Percentiles rank a stretch among this genome's conserved stretches.
Conservation (phyloP, 37 sponge, comb jelly and placozoan species). For the Diacarnus erythraeanus region DNA sequence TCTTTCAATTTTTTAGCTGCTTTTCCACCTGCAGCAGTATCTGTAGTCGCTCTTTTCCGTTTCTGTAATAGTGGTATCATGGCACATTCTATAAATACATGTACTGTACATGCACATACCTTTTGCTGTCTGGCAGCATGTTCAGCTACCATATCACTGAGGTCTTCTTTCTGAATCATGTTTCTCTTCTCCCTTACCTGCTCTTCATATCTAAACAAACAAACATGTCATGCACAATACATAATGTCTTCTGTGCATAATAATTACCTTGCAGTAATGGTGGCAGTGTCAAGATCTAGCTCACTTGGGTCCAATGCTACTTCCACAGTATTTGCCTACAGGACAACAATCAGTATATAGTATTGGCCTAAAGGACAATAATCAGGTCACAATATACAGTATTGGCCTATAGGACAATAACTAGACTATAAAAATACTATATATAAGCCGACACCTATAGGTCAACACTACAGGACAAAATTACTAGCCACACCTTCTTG, state of each 20-base stretch:
- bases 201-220: constrained; percentile 75
- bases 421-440: no score
- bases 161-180: constrained; percentile 69
- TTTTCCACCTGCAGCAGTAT: constrained; percentile 42
- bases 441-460: not conserved
- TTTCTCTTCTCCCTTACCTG: constrained; percentile 64
- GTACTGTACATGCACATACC: constrained; percentile 27
- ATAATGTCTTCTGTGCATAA: not conserved
- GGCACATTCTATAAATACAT: not conserved
- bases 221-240: not conserved
- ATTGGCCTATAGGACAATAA: not conserved
- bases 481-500: constrained; percentile 46
- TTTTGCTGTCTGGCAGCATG: constrained; percentile 86
- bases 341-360: not conserved
- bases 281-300: constrained; percentile 82
- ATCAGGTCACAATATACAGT: not conserved
- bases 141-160: constrained; percentile 92
- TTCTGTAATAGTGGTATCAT: constrained; percentile 42
- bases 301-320: constrained; percentile 88
- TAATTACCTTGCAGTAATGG: constrained; percentile 82
- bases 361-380: no score
- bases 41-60: constrained; percentile 56
- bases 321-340: constrained; percentile 66
- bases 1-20: constrained; percentile 80
- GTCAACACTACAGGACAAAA: not conserved